phyloP scores from a whole-genome alignment of 2,888 invertebrate species.

The Flabesymbios commensalis region DNA sequence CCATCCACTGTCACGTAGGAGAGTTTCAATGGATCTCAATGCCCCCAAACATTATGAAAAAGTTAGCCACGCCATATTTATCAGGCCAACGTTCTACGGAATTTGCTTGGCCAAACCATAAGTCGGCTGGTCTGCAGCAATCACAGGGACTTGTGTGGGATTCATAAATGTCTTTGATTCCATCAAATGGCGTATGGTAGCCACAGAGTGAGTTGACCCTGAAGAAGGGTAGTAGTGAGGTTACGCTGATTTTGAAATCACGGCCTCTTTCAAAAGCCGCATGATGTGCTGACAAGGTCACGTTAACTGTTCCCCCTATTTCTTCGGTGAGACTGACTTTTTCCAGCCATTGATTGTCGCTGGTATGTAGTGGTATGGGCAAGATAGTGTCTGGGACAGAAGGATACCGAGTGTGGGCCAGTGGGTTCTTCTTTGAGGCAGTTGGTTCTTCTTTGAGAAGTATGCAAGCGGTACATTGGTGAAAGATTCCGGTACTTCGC shows the following conservation, averaged over 20 bases:
- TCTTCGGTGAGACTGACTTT: slow-evolving; percentile 10
- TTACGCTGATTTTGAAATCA: slow-evolving; percentile 7
- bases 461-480: slow-evolving; percentile 23
- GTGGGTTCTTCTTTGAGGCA: too few species aligned
- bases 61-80: slow-evolving; percentile 39
- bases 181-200: slow-evolving; percentile 25
- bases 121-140: slow-evolving; percentile 41
- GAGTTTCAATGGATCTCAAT: slow-evolving; percentile 37
- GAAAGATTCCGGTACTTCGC: slow-evolving; percentile 28
- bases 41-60: slow-evolving; percentile 45
- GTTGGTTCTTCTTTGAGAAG: slow-evolving; percentile 17
- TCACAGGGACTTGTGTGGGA: slow-evolving; percentile 40
- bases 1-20: slow-evolving; percentile 40
- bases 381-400: neutral
- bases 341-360: slow-evolving; percentile 21
- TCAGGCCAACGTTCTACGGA: slow-evolving; percentile 45
- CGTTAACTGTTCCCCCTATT: neutral
- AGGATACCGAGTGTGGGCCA: too few species aligned
- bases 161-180: slow-evolving; percentile 37
- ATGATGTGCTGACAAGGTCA: slow-evolving; percentile 22
- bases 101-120: slow-evolving; percentile 44
- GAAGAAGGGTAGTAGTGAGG: slow-evolving; percentile 19
- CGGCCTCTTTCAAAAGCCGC: slow-evolving; percentile 3
- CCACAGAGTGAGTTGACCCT: slow-evolving; percentile 17
- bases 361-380: neutral